phyloP scores from a whole-genome alignment of 2,888 invertebrate species.

The Neoitamus cyanurus region DNA sequence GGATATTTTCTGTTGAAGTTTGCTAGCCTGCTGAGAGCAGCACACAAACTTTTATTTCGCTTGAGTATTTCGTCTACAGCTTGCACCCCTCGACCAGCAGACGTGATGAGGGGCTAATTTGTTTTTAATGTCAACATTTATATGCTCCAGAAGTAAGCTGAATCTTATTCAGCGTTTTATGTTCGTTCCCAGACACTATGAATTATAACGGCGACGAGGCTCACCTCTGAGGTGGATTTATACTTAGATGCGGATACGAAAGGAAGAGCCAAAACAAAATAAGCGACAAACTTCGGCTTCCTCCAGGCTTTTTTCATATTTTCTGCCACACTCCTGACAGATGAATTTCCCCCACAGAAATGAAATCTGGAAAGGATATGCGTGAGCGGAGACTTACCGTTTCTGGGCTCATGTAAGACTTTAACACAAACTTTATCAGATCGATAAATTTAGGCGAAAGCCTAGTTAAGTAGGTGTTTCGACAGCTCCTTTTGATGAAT shows the following conservation, averaged over 20 bases:
- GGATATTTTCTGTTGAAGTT: no score
- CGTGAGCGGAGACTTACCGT: not conserved
- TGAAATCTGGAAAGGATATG: not conserved
- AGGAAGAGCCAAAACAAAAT: not conserved
- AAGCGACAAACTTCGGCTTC: not conserved
- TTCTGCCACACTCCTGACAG: not conserved
- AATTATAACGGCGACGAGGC: not conserved
- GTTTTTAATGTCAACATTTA: constrained; percentile 23
- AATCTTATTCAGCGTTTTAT: constrained; percentile 17
- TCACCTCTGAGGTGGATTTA: not conserved
- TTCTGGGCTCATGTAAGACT: not conserved
- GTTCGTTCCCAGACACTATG: not conserved
- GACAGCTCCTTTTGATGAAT: constrained; percentile 14
- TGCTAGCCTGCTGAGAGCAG: not conserved
- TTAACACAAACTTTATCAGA: constrained; percentile 19
- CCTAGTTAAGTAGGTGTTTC: not conserved
- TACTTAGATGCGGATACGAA: not conserved
- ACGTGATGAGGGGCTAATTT: not conserved
- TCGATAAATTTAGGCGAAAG: not conserved
- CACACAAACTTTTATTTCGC: not conserved
- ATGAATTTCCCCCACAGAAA: not conserved
- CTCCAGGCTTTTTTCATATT: not conserved
- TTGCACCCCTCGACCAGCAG: not conserved
- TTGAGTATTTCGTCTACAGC: not conserved
- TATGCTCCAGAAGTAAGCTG: constrained; percentile 2